A percentile compares a stretch with the other conserved stretches of the same genome.
These are phyloP conservation scores for Elegia similella DNA, from an alignment of 2,888 invertebrate species.

Conservation along the genomic window DNA sequence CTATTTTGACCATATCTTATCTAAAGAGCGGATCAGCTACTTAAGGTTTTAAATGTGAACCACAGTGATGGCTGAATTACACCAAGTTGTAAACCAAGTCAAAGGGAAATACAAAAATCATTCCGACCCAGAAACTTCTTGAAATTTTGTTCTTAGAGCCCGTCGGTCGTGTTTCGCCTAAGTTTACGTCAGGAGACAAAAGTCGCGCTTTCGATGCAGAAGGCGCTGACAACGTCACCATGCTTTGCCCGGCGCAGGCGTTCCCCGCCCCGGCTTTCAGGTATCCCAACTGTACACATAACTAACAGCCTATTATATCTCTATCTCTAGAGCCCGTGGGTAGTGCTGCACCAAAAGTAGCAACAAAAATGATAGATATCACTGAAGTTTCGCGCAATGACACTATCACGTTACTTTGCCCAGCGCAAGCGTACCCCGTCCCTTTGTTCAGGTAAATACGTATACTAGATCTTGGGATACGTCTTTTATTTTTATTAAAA, in stretches of 20 bases:
- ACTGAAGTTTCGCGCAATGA: slow-evolving; percentile 56
- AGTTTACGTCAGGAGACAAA: slow-evolving; percentile 84
- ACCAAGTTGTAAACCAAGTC: background rate
- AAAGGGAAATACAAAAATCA: slow-evolving; percentile 18
- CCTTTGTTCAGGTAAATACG: slow-evolving; percentile 85
- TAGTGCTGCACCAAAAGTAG: slow-evolving; percentile 86
- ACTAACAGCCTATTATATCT: slow-evolving; percentile 30
- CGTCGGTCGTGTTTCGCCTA: slow-evolving; percentile 85
- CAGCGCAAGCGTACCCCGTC: slow-evolving; percentile 85
- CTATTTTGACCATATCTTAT: no score
- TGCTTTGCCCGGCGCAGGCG: slow-evolving; percentile 89
- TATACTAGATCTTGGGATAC: background rate
- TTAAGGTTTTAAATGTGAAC: no score
- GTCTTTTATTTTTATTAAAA: background rate
- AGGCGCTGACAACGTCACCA: slow-evolving; percentile 71
- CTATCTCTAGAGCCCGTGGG: slow-evolving; percentile 84
- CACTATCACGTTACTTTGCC: slow-evolving; percentile 80
- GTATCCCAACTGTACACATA: slow-evolving; percentile 51
- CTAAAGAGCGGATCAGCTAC: no score
- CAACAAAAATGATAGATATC: slow-evolving; percentile 77
- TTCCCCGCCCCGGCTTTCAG: slow-evolving; percentile 86
- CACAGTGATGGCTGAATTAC: no score
- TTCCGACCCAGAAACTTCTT: slow-evolving; percentile 16
- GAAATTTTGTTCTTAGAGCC: slow-evolving; percentile 75
- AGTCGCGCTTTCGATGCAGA: slow-evolving; percentile 83